Evolutionary conservation across 2,113 vertebrate genomes (phyloP), one percentile per base, ranked within the genome.

Genomic region (Hemichromis elongatus): DNA sequence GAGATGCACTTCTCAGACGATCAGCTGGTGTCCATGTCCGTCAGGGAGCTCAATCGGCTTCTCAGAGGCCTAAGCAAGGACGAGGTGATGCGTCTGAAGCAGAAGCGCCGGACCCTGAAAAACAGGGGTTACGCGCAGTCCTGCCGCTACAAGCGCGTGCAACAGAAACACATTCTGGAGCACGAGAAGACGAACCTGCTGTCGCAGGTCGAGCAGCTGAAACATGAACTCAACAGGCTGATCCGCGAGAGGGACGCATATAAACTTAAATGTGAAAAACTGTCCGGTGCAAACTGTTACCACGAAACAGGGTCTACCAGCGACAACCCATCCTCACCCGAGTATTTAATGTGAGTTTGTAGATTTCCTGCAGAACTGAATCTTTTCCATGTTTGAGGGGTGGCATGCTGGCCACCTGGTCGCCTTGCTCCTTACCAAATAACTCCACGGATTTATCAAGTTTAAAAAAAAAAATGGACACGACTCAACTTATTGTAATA

Each of bases 111-210:
- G 94, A 99, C 98, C 96, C 95, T 99, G 93, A 99, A 99, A 92
- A 99, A 99, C 97, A 94, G 98, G 47, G 98, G 98, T 92, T 99
- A 99, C 96, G 98, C 98, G 57, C 98, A 99, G 96, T 99, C 98
- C 82, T 99, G 98, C 96, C 97, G 98, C 93, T 97, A 96, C 97
- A 99, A 99, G 96, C 96, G 98, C 85, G 98, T 99, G 89, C 98
- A 99, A 96, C 98, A 99, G 96, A 96, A 98, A 90, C 98, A 99
- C 95, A 96, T 98, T 83, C 92, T 99, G 95, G 98, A 99, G 95
- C 97, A 98, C 87, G 98, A 99, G 95, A 99, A 99, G 96, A 98
- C 96, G 84, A 97, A 96, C 94, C 97, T 99, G 84, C 96, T 97
- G 90, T 96, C 97, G 86, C 98, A 99, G 92, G 98, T 99, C 86